Evolutionary conservation across 1,140 invertebrate species (phyloP), one percentile per base, ranked within the genome.

Genomic region (Trachymyrmex cornetzi): DNA sequence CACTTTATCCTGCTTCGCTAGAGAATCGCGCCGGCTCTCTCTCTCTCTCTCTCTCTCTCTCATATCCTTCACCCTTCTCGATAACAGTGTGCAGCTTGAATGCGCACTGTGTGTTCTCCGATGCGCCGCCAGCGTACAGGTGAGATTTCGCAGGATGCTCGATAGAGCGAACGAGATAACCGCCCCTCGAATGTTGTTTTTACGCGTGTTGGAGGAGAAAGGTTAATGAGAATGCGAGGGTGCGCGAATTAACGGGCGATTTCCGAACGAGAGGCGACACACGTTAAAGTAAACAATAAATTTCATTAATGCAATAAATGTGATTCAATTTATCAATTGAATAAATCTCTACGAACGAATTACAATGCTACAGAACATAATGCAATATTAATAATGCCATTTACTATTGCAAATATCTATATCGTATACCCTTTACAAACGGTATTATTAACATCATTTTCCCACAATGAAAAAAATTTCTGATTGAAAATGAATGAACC

Each of bases 1-100:
- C 53, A 38, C 24, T 30, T 74, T 87, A 87, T 85, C 66, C 53
- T 61, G 34, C 80, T 44, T 34, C 34, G 50, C 11, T n/a, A 19
- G 80, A 66, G 80, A 57, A 85, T 38, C 71, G 53, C 66, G 38
- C 19, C 55, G n/a, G 11, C 19, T 69, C 57, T 16, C 57, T 55
- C 38, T 24, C 59, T 63, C 48, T 38, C 38, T 27, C 63, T 64
- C 80, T n/a, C 38, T 24, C 59, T 63, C 38, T 27, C 63, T 64
- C 77, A 7, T 12, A 5, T 48, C 24, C 27, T 72, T 64, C 38
- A 12, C 19, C 14, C 12, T 30, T n/a, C 38, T 59, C 69, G 80
- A 84, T 84, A 82, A 84, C 80, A 61, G 19, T 19, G 69, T 30
- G 27, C 80, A 84, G 80, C 55, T 75, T 75, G 80, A 84, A 84